Evolutionary conservation across 2,888 invertebrate species (phyloP).

Genomic region (Heliconius ethilla): DNA sequence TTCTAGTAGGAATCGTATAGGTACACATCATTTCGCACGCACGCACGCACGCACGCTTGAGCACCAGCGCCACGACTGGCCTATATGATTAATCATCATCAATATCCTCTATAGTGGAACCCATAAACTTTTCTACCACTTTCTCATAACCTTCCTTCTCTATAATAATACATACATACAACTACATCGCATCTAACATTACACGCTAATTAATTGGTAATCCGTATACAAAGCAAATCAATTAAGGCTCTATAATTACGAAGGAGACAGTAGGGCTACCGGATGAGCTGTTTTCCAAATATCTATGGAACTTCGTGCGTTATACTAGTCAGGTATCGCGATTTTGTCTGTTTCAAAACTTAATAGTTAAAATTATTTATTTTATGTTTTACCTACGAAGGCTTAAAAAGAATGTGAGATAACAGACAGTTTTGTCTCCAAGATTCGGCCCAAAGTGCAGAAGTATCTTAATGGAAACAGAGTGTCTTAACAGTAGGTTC

Average conservation of each 20-base stretch:
- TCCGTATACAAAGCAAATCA: constrained; percentile 79
- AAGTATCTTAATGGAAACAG: no score
- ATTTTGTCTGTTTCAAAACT: not conserved
- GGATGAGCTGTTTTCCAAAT: constrained; percentile 25
- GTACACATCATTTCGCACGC: not conserved
- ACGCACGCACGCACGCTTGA: not conserved
- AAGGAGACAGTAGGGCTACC: constrained; percentile 52
- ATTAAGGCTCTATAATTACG: constrained; percentile 73
- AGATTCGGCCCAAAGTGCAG: no score
- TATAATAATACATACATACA: not conserved
- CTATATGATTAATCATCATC: no score
- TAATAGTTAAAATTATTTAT: not conserved
- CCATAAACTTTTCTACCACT: not conserved
- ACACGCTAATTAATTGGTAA: constrained; percentile 75
- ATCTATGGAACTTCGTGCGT: constrained; percentile 3
- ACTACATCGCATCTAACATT: constrained; percentile 59
- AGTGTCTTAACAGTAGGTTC: no score
- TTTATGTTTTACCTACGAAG: not conserved
- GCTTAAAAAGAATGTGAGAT: not conserved
- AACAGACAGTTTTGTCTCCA: no score
- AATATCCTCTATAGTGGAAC: not conserved
- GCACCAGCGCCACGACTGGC: not conserved
- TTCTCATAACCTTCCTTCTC: not conserved
- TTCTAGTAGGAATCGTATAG: no score
- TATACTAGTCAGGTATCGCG: not conserved